phyloP scores from a whole-genome alignment of 2,888 invertebrate genomes.

The Alsophila aescularia region DNA sequence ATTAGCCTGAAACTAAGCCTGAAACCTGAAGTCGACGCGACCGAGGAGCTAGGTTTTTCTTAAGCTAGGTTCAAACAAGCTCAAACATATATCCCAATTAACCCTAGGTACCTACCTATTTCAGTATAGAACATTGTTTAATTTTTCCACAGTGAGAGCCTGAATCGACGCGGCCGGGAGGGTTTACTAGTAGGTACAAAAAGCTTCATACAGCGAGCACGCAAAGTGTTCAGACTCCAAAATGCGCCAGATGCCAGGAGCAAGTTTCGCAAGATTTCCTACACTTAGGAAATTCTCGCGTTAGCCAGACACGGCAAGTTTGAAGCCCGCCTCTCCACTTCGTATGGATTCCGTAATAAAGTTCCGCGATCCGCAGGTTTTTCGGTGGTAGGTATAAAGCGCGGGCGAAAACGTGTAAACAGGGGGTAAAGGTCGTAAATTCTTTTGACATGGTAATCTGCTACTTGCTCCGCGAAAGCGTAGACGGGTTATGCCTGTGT shows the following conservation, averaged over 20 bases:
- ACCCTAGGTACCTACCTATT: no score
- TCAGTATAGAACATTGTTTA: no score
- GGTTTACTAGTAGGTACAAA: neutral
- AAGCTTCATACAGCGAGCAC: conserved; percentile 2
- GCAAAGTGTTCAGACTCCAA: conserved; percentile 5
- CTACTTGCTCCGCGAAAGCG: conserved; percentile 21
- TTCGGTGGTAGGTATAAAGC: conserved; percentile 32
- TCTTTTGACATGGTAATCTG: conserved; percentile 61
- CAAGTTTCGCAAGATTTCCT: conserved; percentile 24
- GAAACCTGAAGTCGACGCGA: no score
- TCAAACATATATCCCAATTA: no score
- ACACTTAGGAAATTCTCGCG: conserved; percentile 27
- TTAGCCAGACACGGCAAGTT: conserved; percentile 31
- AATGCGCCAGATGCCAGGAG: conserved; percentile 15
- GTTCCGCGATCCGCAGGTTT: conserved; percentile 34
- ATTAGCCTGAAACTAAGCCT: no score
- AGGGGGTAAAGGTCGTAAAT: conserved; percentile 45
- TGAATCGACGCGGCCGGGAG: no score
- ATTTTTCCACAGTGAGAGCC: no score
- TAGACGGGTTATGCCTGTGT: conserved; percentile 28
- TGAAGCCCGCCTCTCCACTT: conserved; percentile 26
- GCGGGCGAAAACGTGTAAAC: conserved; percentile 49
- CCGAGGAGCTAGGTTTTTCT: no score
- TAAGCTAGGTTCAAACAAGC: no score
- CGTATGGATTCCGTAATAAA: conserved; percentile 43